Evolutionary conservation across 2,797 vertebrate species (phyloP).

Genomic region (Gobionotothen gibberifrons): DNA sequence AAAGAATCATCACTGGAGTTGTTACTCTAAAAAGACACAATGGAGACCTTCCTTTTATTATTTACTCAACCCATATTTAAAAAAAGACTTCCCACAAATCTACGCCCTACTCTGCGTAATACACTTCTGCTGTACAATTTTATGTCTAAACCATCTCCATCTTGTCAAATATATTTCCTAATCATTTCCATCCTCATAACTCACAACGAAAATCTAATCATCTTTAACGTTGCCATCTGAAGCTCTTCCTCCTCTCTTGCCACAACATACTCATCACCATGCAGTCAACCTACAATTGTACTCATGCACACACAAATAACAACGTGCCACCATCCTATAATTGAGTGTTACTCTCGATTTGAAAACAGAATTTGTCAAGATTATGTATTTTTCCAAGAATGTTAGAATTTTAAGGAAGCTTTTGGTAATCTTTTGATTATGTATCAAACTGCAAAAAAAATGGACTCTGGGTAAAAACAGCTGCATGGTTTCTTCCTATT

Average conservation of each 20-base stretch:
- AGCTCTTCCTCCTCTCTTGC: neutral
- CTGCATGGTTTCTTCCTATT: conserved; percentile 26
- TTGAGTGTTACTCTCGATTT: conserved; percentile 3
- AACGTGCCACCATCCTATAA: conserved; percentile 11
- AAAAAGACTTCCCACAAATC: too few relatives aligned
- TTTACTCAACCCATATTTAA: too few relatives aligned
- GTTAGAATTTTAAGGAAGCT: neutral
- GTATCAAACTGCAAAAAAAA: conserved; percentile 29
- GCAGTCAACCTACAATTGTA: neutral
- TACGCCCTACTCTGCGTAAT: too few relatives aligned
- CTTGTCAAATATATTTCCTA: too few relatives aligned
- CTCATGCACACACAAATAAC: neutral
- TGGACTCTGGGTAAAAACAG: conserved; percentile 17
- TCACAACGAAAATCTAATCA: too few relatives aligned
- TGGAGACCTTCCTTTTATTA: too few relatives aligned
- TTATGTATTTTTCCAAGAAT: neutral
- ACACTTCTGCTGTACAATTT: too few relatives aligned
- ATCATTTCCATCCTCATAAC: too few relatives aligned
- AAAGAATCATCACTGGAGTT: neutral
- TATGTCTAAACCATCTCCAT: too few relatives aligned
- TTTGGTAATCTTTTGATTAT: neutral
- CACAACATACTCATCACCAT: neutral
- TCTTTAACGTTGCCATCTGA: too few relatives aligned
- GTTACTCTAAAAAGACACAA: neutral
- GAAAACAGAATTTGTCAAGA: neutral